Evolutionary conservation across 2,888 invertebrate species (phyloP), one percentile per base, ranked within the genome.

Genomic region (Metacarcinus magister): DNA sequence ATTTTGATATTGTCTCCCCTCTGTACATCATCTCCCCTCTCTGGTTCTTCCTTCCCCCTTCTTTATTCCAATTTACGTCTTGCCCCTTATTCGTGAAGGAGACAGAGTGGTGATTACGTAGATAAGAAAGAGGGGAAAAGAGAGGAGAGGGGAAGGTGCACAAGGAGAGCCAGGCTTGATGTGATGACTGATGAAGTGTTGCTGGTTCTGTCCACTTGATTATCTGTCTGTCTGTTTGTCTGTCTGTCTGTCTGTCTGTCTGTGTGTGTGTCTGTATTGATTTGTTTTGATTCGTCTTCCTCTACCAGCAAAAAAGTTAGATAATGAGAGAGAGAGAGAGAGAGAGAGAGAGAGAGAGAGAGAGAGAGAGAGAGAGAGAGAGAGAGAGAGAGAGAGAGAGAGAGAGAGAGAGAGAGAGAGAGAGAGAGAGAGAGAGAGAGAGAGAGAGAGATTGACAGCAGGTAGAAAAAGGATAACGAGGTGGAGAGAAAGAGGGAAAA

Each of bases 51-150:
- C 43, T 5, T 23, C 44, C 44, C 19, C n/a, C 46, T 46, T 46
- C 46, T 91, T 91, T 46, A 44, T 44, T 44, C 43, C 43, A 46
- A 91, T 91, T 44, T 89, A 46, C 43, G 43, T 44, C 44, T 23
- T 91, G 19, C 91, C 91, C 46, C 91, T 91, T 19, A 44, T 91
- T 91, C 46, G 91, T 23, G 46, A 46, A 46, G 91, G 91, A 46
- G 46, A 91, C 43, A 91, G 91, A 91, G 43, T 23, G 46, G 46
- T 44, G 44, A 91, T 46, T 91, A 46, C n/a, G n/a, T n/a, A n/a
- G 46, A 46, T 91, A 46, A 91, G 44, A 91, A 44, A 91, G 91
- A 91, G 91, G 46, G 91, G 44, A 89, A 89, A 39, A 89, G 89
- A 89, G 19, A 23, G 0, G 44, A 89, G 39, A 10, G 44, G 44